Base-by-base conservation (phyloP, 2,797 vertebrate genomes). In the Danio choprae region DNA sequence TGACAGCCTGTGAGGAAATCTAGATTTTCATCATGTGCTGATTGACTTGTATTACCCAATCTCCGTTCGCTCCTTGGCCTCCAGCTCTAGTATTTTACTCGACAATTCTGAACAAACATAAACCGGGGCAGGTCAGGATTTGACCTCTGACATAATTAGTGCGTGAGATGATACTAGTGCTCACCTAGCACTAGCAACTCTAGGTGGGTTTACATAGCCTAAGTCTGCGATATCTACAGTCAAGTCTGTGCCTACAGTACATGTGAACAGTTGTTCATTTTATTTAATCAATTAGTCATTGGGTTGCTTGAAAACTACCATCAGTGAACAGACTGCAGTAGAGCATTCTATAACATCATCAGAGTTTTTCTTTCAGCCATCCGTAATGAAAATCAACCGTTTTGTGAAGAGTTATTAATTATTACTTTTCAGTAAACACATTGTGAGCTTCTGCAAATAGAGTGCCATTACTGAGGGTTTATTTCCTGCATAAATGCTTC, bases 11-110 rank as follows among this genome's bases (percentile, higher is more conserved):
- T 22, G 20, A n/a, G 70, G 5, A 63, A 65, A 46, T 18, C 58
- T 36, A 6, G 22, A 78, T 74, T 80, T 65, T 72, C 64, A 81
- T 75, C 64, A 63, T 50, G 18, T 50, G 15, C 69, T 58, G 62
- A 74, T 78, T 62, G 55, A 53, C 63, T 82, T 65, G 41, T 38
- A 74, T 74, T 46, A 60, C 63, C 70, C 2, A 13, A 53, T 68
- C 69, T 71, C 68, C 64, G 44, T 77, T 7, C 1, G 4, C n/a
- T 68, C 40, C 12, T 29, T 55, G 70, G 20, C 50, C 64, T 64
- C 16, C 20, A 53, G 53, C 38, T 50, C 4, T 41, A 74, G 4
- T n/a, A 59, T 60, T 55, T 55, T n/a, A 22, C 20, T 53, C 4
- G 53, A n/a, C 10, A 44, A 43, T 9, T 38, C 15, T 56, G 38